These are phyloP conservation scores for Dallia pectoralis DNA, from an alignment of 2,797 vertebrate genomes.

Conservation along the genomic window DNA sequence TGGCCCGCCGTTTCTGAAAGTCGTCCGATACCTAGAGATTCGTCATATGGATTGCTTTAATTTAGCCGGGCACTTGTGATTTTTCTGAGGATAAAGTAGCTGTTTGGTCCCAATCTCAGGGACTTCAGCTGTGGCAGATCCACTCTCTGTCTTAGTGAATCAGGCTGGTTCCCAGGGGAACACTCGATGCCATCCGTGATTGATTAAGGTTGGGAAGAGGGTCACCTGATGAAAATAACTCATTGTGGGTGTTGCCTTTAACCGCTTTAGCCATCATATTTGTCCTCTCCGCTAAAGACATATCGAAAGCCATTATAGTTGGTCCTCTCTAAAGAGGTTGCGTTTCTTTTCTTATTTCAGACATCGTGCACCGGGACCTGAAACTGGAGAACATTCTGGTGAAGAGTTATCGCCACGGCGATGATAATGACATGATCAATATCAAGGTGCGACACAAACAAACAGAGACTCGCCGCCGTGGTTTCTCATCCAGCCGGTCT, in stretches of 20 bases:
- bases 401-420: slow-evolving; percentile 76
- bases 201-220: slow-evolving; percentile 22
- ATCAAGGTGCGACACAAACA: slow-evolving; percentile 78
- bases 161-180: slow-evolving; percentile 15
- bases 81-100: slow-evolving; percentile 21
- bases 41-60: slow-evolving; percentile 26
- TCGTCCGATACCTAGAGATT: slow-evolving; percentile 20
- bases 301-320: background rate
- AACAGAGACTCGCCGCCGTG: slow-evolving; percentile 21
- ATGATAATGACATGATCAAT: slow-evolving; percentile 75
- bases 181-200: slow-evolving; percentile 11
- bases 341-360: slow-evolving; percentile 61
- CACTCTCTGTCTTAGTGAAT: slow-evolving; percentile 18
- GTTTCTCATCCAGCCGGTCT: slow-evolving; percentile 36
- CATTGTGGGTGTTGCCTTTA: slow-evolving; percentile 12
- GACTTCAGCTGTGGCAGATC: slow-evolving; percentile 16
- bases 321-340: background rate
- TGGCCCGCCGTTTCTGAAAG: slow-evolving; percentile 21
- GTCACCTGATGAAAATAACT: slow-evolving; percentile 23
- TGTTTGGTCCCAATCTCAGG: slow-evolving; percentile 19
- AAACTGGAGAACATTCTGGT: slow-evolving; percentile 93
- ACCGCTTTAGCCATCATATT: slow-evolving; percentile 10
- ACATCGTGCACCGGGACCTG: slow-evolving; percentile 84
- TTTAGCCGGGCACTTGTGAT: background rate
- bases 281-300: background rate